These are phyloP conservation scores for Nibea albiflora DNA, from an alignment of 2,113 vertebrate genomes.

Conservation along the genomic window DNA sequence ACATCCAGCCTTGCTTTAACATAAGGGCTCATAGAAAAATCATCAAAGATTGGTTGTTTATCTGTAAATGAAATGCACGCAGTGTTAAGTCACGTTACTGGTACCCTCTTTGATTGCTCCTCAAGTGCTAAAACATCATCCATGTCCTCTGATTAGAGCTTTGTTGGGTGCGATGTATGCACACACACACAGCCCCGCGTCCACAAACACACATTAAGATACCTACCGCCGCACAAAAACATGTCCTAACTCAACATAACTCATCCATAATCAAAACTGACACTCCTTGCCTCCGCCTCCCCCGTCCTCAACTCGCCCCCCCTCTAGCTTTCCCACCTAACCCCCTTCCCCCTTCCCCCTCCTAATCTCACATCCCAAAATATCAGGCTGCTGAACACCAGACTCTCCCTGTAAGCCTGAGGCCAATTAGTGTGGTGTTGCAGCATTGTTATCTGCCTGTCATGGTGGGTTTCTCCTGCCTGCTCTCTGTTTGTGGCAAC, in stretches of 20 bases:
- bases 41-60: not conserved
- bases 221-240: conserved; percentile 58
- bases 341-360: not conserved
- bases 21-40: not conserved
- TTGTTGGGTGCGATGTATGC: not conserved
- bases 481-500: conserved; percentile 73
- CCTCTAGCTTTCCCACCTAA: too few species aligned
- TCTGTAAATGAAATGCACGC: conserved; percentile 23
- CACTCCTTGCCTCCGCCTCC: conserved; percentile 52
- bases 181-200: conserved; percentile 1
- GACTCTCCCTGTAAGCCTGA: conserved; percentile 74
- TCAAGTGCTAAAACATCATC: conserved; percentile 23
- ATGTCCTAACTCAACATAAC: conserved; percentile 66
- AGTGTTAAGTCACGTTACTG: not conserved
- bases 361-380: conserved; percentile 73
- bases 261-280: conserved; percentile 80
- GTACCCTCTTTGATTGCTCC: conserved; percentile 1
- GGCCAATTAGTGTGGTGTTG: conserved; percentile 81
- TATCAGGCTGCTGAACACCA: conserved; percentile 70
- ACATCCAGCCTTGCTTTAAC: not conserved
- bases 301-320: not conserved
- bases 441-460: conserved; percentile 82
- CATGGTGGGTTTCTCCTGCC: conserved; percentile 77
- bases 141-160: conserved; percentile 41
- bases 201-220: conserved; percentile 7